Conservation (phyloP, 2,888 invertebrate genomes). For the Euplexia lucipara region DNA sequence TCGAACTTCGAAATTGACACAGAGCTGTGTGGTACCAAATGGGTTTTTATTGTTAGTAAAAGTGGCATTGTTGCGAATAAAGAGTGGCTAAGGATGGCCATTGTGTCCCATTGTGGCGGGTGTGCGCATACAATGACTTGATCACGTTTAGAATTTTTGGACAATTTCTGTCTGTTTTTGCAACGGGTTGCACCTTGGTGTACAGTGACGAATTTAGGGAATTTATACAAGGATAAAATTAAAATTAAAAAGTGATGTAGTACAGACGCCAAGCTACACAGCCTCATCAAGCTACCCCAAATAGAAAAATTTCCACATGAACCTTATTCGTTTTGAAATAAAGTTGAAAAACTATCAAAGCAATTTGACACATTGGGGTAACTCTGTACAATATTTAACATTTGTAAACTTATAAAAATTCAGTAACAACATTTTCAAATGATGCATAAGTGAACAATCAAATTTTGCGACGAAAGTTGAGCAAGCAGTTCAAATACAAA, state of each 20-base stretch:
- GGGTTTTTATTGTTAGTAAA: constrained; percentile 81
- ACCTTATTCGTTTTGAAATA: no score
- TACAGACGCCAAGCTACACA: no score
- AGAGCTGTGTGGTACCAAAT: constrained; percentile 49
- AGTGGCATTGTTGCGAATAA: constrained; percentile 87
- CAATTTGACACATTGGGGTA: no score
- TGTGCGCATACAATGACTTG: constrained; percentile 86
- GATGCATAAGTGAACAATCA: no score
- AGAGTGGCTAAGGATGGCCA: constrained; percentile 89
- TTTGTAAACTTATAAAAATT: no score
- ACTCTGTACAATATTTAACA: no score
- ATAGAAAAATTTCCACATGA: no score
- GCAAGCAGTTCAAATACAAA: background rate
- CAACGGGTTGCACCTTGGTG: constrained; percentile 90
- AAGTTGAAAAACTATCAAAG: no score
- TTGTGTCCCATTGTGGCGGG: constrained; percentile 88
- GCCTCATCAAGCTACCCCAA: no score
- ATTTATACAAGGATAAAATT: background rate
- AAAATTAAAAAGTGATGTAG: no score
- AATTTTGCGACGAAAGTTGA: background rate
- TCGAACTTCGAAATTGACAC: constrained; percentile 40
- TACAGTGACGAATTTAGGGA: constrained; percentile 74
- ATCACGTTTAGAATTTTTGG: constrained; percentile 89
- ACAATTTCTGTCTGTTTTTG: constrained; percentile 89
- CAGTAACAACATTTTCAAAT: no score